phyloP scores from a whole-genome alignment of 2,797 vertebrate species.

The Poecilia gillii region DNA sequence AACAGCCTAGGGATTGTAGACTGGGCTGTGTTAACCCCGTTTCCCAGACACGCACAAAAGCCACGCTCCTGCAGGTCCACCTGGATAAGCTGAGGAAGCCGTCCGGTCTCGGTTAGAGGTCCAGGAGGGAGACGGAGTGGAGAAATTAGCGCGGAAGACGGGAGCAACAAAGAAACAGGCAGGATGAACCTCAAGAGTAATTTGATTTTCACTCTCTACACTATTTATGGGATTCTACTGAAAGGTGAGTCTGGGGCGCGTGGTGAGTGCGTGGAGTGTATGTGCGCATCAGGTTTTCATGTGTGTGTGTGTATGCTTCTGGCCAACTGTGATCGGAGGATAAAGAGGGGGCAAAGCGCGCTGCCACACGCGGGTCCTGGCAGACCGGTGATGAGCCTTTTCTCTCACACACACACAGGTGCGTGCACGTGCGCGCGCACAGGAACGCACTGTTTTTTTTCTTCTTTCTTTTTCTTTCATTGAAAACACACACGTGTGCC shows the following conservation, averaged over 20 bases:
- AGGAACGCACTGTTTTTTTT: too few species aligned
- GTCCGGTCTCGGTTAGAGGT: constrained; percentile 54
- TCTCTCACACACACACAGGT: not conserved
- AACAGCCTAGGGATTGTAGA: constrained; percentile 37
- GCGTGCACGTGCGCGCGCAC: not conserved
- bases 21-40: constrained; percentile 35
- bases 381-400: constrained; percentile 7
- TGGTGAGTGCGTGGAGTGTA: constrained; percentile 20
- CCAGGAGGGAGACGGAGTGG: constrained; percentile 57
- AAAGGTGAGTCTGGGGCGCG: constrained; percentile 73
- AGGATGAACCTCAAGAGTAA: constrained; percentile 78
- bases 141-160: constrained; percentile 54
- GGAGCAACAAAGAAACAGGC: constrained; percentile 39
- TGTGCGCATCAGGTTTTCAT: constrained; percentile 6
- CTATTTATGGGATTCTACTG: constrained; percentile 77
- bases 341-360: constrained; percentile 30
- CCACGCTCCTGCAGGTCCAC: constrained; percentile 52
- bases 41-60: constrained; percentile 37
- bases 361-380: constrained; percentile 48
- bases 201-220: constrained; percentile 79
- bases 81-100: constrained; percentile 64
- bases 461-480: not conserved
- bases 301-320: constrained; percentile 11
- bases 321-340: constrained; percentile 40
- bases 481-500: constrained; percentile 19